Base-by-base conservation (phyloP, 2,888 invertebrate genomes). In the Thereva unica region DNA sequence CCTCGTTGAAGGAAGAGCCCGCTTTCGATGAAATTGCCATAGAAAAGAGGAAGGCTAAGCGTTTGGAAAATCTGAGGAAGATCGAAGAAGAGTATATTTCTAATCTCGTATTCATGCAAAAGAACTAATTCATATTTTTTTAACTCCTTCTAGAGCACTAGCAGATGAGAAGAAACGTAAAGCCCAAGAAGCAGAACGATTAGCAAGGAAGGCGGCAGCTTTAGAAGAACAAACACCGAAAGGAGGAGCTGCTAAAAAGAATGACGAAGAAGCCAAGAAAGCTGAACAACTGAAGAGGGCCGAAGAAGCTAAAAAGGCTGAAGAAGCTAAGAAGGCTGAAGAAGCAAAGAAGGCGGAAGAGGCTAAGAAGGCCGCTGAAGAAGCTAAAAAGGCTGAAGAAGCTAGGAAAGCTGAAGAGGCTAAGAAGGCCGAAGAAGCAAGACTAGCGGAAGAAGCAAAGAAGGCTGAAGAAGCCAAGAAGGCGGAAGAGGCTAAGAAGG, bases 101-200 rank as follows among this genome's bases (percentile, higher is more conserved):
- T 41, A 6, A 40, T 7, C 23, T 23, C 23, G 1, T 23, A 23
- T 23, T 23, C 1, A 23, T 23, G 1, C 23, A 23, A 2, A 23
- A 23, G 2, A 23, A 23, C 23, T 23, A 23, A 23, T 23, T 23
- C 23, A 23, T 23, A 23, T 2, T 23, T 23, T 23, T 23, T 23
- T 23, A 23, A n/a, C 10, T 6, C 61, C 34, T 71, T 70, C 7
- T 64, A 85, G 85, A 73, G 86, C 83, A 64, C 77, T 82, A 71
- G 85, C 83, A 70, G 87, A 86, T 75, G 87, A 85, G 74, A 84
- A 83, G 71, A 82, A 82, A 52, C 83, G 80, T 71, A 84, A 84
- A 66, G 84, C 84, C 71, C 85, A 84, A 66, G 83, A 83, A 70
- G 83, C 83, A 40, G 81, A 79, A 70, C 82, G 79, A 23, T 2